These are phyloP conservation scores for Taphrorychus bicolor DNA, from an alignment of 2,888 invertebrate genomes.

Conservation along the genomic window DNA sequence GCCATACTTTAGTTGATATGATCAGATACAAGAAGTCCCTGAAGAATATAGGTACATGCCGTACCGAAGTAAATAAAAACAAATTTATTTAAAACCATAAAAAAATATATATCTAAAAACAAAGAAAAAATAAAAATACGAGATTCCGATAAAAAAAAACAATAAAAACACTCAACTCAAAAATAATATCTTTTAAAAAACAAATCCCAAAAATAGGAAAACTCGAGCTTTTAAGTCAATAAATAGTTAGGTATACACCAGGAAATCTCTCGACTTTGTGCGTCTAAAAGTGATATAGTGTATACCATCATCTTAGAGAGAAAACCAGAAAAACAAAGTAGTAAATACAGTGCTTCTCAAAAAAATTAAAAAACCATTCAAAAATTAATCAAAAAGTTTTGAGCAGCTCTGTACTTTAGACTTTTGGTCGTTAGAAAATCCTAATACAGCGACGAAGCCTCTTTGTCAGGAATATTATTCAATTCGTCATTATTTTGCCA, in stretches of 20 bases:
- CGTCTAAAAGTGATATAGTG: background rate
- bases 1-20: slow-evolving; percentile 25
- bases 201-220: background rate
- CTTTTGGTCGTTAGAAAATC: background rate
- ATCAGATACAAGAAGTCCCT: slow-evolving; percentile 29
- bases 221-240: background rate
- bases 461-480: slow-evolving; percentile 77
- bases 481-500: slow-evolving; percentile 75
- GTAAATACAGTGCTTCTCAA: background rate
- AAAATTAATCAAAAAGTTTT: background rate
- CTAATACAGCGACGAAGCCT: slow-evolving; percentile 67
- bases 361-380: background rate
- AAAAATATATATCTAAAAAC: slow-evolving; percentile 18
- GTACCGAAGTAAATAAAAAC: slow-evolving; percentile 30
- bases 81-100: slow-evolving; percentile 12
- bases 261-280: background rate
- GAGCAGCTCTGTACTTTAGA: background rate
- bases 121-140: background rate
- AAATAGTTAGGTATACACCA: background rate
- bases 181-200: background rate
- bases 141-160: no score
- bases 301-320: background rate
- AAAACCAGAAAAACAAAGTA: background rate
- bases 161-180: no score
- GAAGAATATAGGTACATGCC: slow-evolving; percentile 25